Evolutionary conservation across 2,113 vertebrate species (phyloP).

Genomic region (Prionailurus bengalensis): DNA sequence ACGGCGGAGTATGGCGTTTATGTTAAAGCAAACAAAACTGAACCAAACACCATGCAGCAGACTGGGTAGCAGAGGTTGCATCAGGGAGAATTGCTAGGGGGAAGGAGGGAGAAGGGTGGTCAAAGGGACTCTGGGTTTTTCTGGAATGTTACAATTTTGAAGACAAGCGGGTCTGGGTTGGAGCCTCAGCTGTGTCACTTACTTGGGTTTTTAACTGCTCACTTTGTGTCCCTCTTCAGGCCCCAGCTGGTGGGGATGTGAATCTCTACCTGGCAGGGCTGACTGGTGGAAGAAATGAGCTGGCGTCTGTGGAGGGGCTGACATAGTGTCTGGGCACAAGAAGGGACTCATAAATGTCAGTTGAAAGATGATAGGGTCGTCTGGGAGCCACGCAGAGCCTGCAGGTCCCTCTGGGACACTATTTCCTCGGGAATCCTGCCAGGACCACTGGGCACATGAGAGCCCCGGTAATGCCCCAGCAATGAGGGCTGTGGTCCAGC

Average conservation of each 20-base stretch:
- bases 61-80: background rate
- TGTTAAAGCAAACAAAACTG: background rate
- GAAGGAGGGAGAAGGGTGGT: background rate
- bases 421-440: background rate
- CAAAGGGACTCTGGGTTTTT: background rate
- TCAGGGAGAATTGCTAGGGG: background rate
- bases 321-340: background rate
- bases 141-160: background rate
- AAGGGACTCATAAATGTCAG: background rate
- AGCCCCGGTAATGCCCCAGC: background rate
- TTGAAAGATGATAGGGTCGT: background rate
- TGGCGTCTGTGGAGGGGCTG: background rate
- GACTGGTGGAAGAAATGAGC: accelerated
- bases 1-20: background rate
- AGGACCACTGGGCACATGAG: background rate
- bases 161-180: background rate
- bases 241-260: background rate
- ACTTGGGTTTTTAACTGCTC: background rate
- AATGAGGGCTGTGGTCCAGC: background rate
- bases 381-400: background rate
- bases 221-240: background rate
- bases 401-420: background rate
- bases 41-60: background rate
- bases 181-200: no score
- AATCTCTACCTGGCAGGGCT: no score